These are phyloP conservation scores for Platycnemis pennipes DNA, from an alignment of 2,888 invertebrate genomes.

Conservation along the genomic window DNA sequence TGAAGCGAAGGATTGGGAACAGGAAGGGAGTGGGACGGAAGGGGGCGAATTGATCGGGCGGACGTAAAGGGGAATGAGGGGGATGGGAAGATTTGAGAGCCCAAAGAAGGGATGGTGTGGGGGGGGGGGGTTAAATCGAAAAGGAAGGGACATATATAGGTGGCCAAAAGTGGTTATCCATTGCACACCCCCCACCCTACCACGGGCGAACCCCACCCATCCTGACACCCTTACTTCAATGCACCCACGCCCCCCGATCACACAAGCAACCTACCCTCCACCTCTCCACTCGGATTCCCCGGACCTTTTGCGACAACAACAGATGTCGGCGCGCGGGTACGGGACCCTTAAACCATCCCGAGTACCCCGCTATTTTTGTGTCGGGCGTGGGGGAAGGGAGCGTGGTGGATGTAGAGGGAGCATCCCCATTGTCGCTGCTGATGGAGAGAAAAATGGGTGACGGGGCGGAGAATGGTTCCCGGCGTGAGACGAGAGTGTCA, in stretches of 20 bases:
- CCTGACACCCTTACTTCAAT: conserved; percentile 28
- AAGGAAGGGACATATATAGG: conserved; percentile 40
- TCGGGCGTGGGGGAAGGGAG: neutral
- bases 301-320: conserved; percentile 42
- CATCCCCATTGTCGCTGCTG: neutral
- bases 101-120: neutral
- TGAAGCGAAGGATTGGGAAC: neutral
- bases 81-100: neutral
- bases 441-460: neutral
- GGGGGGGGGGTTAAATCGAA: neutral
- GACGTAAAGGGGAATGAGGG: neutral
- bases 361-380: conserved; percentile 19
- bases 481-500: neutral
- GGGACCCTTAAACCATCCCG: neutral
- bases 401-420: neutral
- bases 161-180: conserved; percentile 60
- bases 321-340: conserved; percentile 49
- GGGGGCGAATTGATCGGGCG: conserved; percentile 12
- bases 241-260: neutral
- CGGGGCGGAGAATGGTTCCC: neutral
- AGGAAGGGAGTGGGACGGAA: neutral
- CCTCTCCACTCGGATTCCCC: too few species aligned
- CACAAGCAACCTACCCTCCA: conserved; percentile 25
- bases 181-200: conserved; percentile 3
- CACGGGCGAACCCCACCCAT: neutral